Conservation (phyloP, 2,797 vertebrate species). For the Nannoperca australis region DNA sequence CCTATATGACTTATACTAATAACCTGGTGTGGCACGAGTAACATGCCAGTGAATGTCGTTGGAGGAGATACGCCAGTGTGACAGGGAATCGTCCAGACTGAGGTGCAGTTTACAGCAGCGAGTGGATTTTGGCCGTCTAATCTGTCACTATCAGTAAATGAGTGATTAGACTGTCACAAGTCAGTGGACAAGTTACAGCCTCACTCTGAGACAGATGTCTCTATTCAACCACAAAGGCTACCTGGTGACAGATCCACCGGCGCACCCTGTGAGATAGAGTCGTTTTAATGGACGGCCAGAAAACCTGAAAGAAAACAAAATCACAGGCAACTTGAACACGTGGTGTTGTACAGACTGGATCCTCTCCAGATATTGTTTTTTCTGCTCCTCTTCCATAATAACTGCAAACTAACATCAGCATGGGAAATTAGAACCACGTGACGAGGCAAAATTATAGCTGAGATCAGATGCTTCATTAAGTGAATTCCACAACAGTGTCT, state of each 20-base stretch:
- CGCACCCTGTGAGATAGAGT: background rate
- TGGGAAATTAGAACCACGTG: background rate
- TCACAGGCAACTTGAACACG: too few species aligned
- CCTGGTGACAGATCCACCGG: background rate
- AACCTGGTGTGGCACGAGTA: slow-evolving; percentile 4
- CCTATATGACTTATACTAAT: background rate
- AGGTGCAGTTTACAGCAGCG: slow-evolving; percentile 8
- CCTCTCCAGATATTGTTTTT: background rate
- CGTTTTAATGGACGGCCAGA: background rate
- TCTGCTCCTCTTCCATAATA: background rate
- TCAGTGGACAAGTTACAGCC: slow-evolving; percentile 12
- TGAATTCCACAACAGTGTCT: background rate
- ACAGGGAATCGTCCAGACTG: slow-evolving; percentile 12
- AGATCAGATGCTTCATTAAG: background rate
- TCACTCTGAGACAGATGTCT: background rate
- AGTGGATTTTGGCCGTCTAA: slow-evolving; percentile 26
- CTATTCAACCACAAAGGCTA: too few species aligned
- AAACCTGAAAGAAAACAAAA: background rate
- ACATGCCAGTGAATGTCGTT: background rate
- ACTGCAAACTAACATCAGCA: background rate
- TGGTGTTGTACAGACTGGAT: background rate
- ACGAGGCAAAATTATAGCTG: background rate
- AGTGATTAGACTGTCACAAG: slow-evolving; percentile 23
- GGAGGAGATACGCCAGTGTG: background rate
- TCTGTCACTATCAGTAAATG: slow-evolving; percentile 30